Conservation (phyloP, 53 echinoderm and acorn worm species). For the Zoroaster sp. region DNA sequence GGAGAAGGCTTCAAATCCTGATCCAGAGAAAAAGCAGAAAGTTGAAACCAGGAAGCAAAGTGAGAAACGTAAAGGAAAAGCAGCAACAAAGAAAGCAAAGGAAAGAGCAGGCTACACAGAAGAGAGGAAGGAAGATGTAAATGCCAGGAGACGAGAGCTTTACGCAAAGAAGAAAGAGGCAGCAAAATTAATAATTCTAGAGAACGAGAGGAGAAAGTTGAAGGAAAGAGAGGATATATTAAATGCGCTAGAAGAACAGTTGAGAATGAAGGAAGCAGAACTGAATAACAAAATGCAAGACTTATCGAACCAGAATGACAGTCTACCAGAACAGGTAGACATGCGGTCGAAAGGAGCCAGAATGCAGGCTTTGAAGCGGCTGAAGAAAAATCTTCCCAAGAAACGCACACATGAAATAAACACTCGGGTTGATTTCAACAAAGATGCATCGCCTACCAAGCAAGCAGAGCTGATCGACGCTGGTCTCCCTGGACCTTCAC, state of each 20-base stretch:
- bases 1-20: no score
- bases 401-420: background rate
- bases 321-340: no score
- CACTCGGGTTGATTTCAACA: background rate
- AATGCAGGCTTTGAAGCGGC: no score
- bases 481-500: background rate
- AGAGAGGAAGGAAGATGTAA: slow-evolving; percentile 18
- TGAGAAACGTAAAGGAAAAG: slow-evolving; percentile 12
- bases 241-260: background rate
- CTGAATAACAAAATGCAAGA: no score
- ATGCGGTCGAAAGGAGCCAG: no score
- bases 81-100: slow-evolving; percentile 13
- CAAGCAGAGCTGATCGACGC: background rate
- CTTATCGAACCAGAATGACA: background rate
- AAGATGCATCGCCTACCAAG: background rate
- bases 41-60: slow-evolving; percentile 35
- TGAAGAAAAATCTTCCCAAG: no score
- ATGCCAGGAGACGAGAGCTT: slow-evolving; percentile 34
- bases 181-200: no score
- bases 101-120: slow-evolving; percentile 19
- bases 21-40: no score
- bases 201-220: background rate
- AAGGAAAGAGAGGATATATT: slow-evolving; percentile 9
- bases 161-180: slow-evolving; percentile 21
- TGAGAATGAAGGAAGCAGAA: background rate